Evolutionary conservation across 2,113 vertebrate species (phyloP).

Genomic region (Psettodes erumei): DNA sequence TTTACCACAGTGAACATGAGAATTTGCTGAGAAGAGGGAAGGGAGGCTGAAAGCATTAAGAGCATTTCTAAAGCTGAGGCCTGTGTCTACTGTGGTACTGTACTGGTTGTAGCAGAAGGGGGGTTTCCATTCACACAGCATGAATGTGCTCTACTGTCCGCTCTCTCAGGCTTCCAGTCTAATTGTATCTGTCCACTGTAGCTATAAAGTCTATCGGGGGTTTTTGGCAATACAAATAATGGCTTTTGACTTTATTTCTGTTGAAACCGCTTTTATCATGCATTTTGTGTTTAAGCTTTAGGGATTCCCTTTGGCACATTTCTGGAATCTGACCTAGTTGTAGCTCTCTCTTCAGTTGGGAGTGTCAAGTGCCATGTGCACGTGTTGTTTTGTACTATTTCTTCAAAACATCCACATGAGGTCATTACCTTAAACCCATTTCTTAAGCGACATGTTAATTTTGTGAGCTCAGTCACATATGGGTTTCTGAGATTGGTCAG

Average conservation of each 20-base stretch:
- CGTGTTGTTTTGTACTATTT: conserved; percentile 22
- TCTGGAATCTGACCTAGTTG: conserved; percentile 36
- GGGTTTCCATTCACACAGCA: conserved; percentile 63
- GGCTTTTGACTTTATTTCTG: conserved; percentile 4
- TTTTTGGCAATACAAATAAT: conserved; percentile 3
- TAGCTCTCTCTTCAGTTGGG: conserved; percentile 10
- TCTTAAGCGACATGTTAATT: conserved; percentile 3
- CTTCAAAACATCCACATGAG: conserved; percentile 34
- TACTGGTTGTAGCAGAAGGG: conserved; percentile 57
- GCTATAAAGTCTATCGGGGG: neutral
- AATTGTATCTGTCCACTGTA: conserved; percentile 54
- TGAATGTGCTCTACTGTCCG: conserved; percentile 69
- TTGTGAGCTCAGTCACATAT: conserved; percentile 22
- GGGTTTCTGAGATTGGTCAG: conserved; percentile 32
- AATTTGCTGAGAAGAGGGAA: conserved; percentile 3
- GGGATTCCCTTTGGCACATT: conserved; percentile 41
- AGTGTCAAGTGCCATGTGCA: conserved; percentile 28
- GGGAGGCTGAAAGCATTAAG: conserved; percentile 48
- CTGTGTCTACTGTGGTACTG: conserved; percentile 55
- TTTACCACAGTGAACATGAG: conserved; percentile 15
- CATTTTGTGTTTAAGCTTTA: conserved; percentile 5
- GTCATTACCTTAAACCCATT: conserved; percentile 1
- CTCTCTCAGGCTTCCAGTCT: conserved; percentile 45
- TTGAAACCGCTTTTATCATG: neutral
- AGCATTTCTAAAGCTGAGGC: conserved; percentile 40